phyloP scores from a whole-genome alignment of 2,888 invertebrate species.

The Stictocephala bisonia region DNA sequence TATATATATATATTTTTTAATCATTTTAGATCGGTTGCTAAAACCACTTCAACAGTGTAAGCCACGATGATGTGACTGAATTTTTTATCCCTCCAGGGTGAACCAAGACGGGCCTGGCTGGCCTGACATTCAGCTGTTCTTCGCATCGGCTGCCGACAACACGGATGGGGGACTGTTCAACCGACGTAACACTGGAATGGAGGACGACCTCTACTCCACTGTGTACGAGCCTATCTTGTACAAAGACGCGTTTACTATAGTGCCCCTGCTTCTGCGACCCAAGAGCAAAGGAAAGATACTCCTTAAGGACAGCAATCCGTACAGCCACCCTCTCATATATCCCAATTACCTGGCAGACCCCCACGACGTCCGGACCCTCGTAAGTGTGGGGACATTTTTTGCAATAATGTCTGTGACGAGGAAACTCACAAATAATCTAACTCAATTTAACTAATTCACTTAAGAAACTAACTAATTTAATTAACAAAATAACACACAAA shows the following conservation, averaged over 20 bases:
- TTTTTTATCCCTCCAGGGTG: constrained; percentile 63
- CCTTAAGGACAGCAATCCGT: constrained; percentile 76
- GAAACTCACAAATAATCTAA: too few species aligned
- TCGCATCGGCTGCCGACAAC: constrained; percentile 80
- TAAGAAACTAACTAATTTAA: too few species aligned
- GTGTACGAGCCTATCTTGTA: constrained; percentile 78
- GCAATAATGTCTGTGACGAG: too few species aligned
- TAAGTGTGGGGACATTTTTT: constrained; percentile 48
- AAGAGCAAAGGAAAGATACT: constrained; percentile 76
- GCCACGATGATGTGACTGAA: too few species aligned
- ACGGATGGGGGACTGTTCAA: constrained; percentile 83
- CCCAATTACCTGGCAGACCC: constrained; percentile 86
- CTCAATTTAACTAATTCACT: too few species aligned
- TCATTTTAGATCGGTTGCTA: too few species aligned
- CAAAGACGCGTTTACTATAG: constrained; percentile 74
- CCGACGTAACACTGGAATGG: constrained; percentile 74
- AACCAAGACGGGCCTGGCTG: constrained; percentile 72
- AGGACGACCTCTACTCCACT: constrained; percentile 74
- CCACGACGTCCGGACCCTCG: constrained; percentile 70
- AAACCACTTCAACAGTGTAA: too few species aligned
- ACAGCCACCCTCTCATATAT: constrained; percentile 82
- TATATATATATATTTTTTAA: too few species aligned
- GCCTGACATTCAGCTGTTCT: constrained; percentile 83
- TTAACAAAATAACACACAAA: too few species aligned
- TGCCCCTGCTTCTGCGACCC: constrained; percentile 79